Percentiles rank a stretch among this genome's conserved stretches.
phyloP scores from a whole-genome alignment of 1,140 invertebrate genomes.

The Pseudomyrmex cubaensis region DNA sequence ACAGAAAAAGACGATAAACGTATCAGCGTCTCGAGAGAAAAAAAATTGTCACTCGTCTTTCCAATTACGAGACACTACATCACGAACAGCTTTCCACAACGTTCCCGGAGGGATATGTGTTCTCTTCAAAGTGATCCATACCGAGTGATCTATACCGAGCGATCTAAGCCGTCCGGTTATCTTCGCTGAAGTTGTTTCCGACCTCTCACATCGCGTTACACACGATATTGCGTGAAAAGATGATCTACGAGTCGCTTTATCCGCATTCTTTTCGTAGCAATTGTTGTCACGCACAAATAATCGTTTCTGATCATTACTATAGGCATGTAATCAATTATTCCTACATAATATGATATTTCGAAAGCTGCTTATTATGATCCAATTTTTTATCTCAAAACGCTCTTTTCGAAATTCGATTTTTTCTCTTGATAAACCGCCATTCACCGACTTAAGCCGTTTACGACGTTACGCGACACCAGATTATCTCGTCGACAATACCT shows the following conservation, averaged over 20 bases:
- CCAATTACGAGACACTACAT: constrained; percentile 52
- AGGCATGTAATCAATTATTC: no score
- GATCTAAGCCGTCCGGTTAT: constrained; percentile 23
- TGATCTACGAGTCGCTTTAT: constrained; percentile 28
- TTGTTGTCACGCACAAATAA: not conserved
- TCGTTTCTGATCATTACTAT: no score
- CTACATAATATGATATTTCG: no score
- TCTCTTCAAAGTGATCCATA: constrained; percentile 36
- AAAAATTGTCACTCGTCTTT: constrained; percentile 65
- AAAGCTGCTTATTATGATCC: no score
- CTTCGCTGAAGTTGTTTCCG: constrained; percentile 33
- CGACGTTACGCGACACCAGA: not conserved
- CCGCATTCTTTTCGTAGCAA: constrained; percentile 20
- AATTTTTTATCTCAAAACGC: no score
- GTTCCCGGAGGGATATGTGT: constrained; percentile 5
- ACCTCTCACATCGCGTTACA: constrained; percentile 41
- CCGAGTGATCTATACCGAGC: constrained; percentile 34
- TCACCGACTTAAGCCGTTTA: constrained; percentile 23
- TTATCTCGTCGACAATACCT: constrained; percentile 43
- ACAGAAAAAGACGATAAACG: constrained; percentile 15
- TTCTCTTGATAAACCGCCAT: not conserved
- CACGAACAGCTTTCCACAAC: constrained; percentile 29
- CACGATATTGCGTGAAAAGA: constrained; percentile 39
- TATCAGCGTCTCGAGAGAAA: constrained; percentile 37
- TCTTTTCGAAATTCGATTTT: not conserved